Evolutionary conservation across 2,113 vertebrate genomes (phyloP).

Genomic region (Takifugu flavidus): DNA sequence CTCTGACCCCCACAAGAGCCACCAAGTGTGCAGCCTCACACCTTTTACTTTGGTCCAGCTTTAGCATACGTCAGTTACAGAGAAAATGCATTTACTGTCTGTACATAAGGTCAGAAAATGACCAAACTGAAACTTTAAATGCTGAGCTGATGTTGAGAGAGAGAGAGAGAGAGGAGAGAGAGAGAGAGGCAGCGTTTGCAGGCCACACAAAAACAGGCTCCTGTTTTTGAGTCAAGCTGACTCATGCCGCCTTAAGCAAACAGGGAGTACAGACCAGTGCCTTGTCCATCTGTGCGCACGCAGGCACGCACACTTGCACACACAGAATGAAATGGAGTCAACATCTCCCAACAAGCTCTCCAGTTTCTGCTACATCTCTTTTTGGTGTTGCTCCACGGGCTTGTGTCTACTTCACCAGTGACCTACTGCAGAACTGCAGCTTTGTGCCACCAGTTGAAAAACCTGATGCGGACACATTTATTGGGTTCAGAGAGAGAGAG

Average conservation of each 20-base stretch:
- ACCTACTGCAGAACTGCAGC: slow-evolving; percentile 41
- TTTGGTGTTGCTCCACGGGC: slow-evolving; percentile 36
- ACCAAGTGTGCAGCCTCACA: not conserved
- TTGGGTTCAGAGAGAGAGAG: slow-evolving; percentile 20
- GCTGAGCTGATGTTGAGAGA: slow-evolving; percentile 19
- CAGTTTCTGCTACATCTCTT: slow-evolving; percentile 44
- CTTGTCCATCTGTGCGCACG: slow-evolving; percentile 56
- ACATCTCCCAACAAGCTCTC: slow-evolving; percentile 65
- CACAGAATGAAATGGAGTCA: slow-evolving; percentile 52
- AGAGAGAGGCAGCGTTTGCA: slow-evolving; percentile 53
- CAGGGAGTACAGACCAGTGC: slow-evolving; percentile 70
- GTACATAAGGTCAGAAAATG: slow-evolving; percentile 34
- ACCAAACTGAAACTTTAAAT: slow-evolving; percentile 14
- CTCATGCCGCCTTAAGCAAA: slow-evolving; percentile 75
- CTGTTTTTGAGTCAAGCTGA: slow-evolving; percentile 69
- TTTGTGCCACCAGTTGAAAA: slow-evolving; percentile 27
- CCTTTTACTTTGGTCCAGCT: slow-evolving; percentile 1
- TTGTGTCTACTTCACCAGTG: slow-evolving; percentile 51
- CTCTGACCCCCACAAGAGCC: not conserved
- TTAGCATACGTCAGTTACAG: not conserved
- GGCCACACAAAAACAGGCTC: slow-evolving; percentile 64
- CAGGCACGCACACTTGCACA: slow-evolving; percentile 25
- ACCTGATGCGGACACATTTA: slow-evolving; percentile 24
- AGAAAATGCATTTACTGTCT: slow-evolving; percentile 14
- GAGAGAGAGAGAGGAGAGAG: slow-evolving; percentile 7